phyloP scores from a whole-genome alignment of 2,888 invertebrate genomes.

The Anaspis maculata region DNA sequence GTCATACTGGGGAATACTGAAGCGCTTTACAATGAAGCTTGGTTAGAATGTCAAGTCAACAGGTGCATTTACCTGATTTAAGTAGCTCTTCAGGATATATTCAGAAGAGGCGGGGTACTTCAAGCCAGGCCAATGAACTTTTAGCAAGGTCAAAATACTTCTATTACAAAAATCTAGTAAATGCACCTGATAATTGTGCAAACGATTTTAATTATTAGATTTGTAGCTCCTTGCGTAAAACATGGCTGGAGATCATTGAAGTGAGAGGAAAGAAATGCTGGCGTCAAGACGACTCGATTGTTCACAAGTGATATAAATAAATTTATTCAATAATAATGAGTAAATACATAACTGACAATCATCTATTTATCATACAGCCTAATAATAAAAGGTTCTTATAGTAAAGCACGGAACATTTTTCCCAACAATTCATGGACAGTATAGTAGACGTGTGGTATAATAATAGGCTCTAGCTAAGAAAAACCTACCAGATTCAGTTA shows the following conservation, averaged over 20 bases:
- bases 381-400: slow-evolving; percentile 20
- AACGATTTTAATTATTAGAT: background rate
- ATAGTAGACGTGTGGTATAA: no score
- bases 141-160: no score
- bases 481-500: no score
- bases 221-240: slow-evolving; percentile 41
- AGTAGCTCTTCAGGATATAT: no score
- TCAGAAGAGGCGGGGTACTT: no score
- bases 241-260: slow-evolving; percentile 52
- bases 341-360: slow-evolving; percentile 27
- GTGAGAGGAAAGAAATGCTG: slow-evolving; percentile 48
- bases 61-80: no score
- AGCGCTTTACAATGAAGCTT: slow-evolving; percentile 45
- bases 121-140: no score
- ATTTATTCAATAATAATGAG: slow-evolving; percentile 35
- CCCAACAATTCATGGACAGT: no score
- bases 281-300: slow-evolving; percentile 46
- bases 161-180: no score
- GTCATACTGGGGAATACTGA: slow-evolving; percentile 47
- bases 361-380: slow-evolving; percentile 17
- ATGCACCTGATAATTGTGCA: slow-evolving; percentile 1
- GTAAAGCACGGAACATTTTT: slow-evolving; percentile 25
- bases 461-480: no score
- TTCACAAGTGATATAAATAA: slow-evolving; percentile 28
- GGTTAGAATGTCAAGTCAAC: slow-evolving; percentile 32